Conservation (phyloP, 2,888 invertebrate genomes). For the Ochropleura leucogaster region DNA sequence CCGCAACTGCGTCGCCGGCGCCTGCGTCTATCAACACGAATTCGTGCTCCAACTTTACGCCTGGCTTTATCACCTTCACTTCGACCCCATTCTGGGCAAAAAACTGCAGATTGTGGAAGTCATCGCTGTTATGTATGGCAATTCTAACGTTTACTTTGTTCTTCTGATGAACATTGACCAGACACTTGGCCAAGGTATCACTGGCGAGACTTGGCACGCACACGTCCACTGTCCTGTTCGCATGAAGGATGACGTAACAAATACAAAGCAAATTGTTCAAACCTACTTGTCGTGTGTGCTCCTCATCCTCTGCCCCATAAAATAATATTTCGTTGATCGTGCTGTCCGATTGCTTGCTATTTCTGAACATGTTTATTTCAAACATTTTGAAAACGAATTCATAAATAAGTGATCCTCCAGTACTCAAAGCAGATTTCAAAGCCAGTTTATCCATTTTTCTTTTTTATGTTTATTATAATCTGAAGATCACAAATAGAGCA, state of each 20-base stretch:
- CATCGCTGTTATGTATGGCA: conserved; percentile 73
- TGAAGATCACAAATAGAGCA: neutral
- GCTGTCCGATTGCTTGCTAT: conserved; percentile 58
- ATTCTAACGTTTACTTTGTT: conserved; percentile 74
- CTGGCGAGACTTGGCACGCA: conserved; percentile 79
- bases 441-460: conserved; percentile 29
- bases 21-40: conserved; percentile 79
- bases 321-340: conserved; percentile 79
- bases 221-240: conserved; percentile 76
- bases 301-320: conserved; percentile 75
- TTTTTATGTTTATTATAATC: neutral
- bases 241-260: conserved; percentile 76
- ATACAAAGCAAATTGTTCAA: conserved; percentile 79
- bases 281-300: conserved; percentile 71
- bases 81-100: conserved; percentile 75
- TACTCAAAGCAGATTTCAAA: conserved; percentile 36
- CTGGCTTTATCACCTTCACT: conserved; percentile 75
- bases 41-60: conserved; percentile 77
- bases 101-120: conserved; percentile 67
- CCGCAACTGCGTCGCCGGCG: conserved; percentile 73
- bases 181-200: conserved; percentile 74
- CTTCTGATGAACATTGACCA: conserved; percentile 72
- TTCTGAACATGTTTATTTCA: conserved; percentile 30
- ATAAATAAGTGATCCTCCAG: conserved; percentile 40
- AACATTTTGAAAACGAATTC: conserved; percentile 44